phyloP scores from a whole-genome alignment of 2,797 vertebrate species.

The Apogon hyalosoma region DNA sequence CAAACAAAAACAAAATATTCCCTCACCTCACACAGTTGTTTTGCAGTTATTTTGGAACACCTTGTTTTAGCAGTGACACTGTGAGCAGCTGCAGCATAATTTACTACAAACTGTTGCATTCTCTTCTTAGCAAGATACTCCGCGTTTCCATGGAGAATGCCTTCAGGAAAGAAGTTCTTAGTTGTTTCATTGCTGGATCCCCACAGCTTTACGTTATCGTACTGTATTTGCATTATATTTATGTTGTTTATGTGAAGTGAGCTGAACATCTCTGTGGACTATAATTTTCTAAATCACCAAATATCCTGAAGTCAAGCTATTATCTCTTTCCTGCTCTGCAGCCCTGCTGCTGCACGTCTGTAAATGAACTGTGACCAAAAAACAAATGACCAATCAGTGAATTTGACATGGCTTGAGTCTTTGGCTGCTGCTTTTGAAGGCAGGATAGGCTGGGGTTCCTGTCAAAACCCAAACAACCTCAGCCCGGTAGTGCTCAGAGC shows the following conservation, averaged over 20 bases:
- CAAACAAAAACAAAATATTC: background rate
- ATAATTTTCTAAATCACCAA: background rate
- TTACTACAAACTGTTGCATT: slow-evolving; percentile 30
- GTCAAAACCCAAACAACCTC: slow-evolving; percentile 54
- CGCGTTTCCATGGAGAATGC: slow-evolving; percentile 23
- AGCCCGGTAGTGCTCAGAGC: background rate
- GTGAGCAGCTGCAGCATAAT: slow-evolving; percentile 3
- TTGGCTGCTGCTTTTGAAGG: slow-evolving; percentile 35
- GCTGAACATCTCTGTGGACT: background rate
- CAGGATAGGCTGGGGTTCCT: slow-evolving; percentile 71
- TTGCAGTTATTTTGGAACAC: slow-evolving; percentile 5
- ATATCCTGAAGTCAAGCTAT: slow-evolving; percentile 13
- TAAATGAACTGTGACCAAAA: slow-evolving; percentile 10
- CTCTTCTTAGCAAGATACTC: slow-evolving; percentile 9
- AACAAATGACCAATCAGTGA: slow-evolving; percentile 31
- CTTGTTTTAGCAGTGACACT: slow-evolving; percentile 23
- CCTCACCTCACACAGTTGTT: background rate
- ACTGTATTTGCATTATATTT: background rate
- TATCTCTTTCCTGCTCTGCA: background rate
- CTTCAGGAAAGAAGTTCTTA: slow-evolving; percentile 9
- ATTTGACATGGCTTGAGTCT: slow-evolving; percentile 30
- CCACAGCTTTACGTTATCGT: background rate
- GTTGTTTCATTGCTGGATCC: slow-evolving; percentile 11
- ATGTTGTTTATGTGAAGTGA: background rate
- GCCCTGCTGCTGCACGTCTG: slow-evolving; percentile 1